phyloP scores from a whole-genome alignment of 2,888 invertebrate species.

The Himalopsyche tibetana region DNA sequence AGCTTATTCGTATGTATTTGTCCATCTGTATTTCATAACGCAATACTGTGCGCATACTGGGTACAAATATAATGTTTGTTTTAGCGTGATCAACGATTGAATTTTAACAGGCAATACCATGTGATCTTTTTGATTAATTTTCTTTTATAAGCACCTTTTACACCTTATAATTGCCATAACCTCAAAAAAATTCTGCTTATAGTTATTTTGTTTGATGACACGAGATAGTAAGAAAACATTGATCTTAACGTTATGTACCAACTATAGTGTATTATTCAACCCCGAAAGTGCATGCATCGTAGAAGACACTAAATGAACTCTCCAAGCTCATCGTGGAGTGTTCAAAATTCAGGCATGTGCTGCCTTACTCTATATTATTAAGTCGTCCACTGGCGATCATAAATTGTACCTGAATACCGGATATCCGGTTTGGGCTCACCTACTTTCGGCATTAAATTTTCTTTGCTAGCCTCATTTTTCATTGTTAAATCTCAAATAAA shows the following conservation, averaged over 20 bases:
- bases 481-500: slow-evolving; percentile 49
- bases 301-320: slow-evolving; percentile 26
- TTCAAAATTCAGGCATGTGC: slow-evolving; percentile 51
- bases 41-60: no score
- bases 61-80: no score
- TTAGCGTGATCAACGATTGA: no score
- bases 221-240: not conserved
- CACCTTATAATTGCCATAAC: no score
- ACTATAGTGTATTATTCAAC: slow-evolving; percentile 8
- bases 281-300: slow-evolving; percentile 3
- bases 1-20: no score
- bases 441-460: slow-evolving; percentile 54
- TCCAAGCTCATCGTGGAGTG: slow-evolving; percentile 20
- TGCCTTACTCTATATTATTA: slow-evolving; percentile 55
- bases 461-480: slow-evolving; percentile 52
- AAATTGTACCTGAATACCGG: slow-evolving; percentile 58
- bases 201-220: no score
- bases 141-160: no score
- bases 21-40: no score
- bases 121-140: no score
- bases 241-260: slow-evolving; percentile 11
- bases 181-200: no score
- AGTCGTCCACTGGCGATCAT: slow-evolving; percentile 57
- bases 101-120: no score
- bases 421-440: slow-evolving; percentile 57